A percentile compares a stretch with the other conserved stretches of the same genome.
These are phyloP conservation scores for Penaeus monodon DNA, from an alignment of 2,888 invertebrate genomes.

Conservation along the genomic window DNA sequence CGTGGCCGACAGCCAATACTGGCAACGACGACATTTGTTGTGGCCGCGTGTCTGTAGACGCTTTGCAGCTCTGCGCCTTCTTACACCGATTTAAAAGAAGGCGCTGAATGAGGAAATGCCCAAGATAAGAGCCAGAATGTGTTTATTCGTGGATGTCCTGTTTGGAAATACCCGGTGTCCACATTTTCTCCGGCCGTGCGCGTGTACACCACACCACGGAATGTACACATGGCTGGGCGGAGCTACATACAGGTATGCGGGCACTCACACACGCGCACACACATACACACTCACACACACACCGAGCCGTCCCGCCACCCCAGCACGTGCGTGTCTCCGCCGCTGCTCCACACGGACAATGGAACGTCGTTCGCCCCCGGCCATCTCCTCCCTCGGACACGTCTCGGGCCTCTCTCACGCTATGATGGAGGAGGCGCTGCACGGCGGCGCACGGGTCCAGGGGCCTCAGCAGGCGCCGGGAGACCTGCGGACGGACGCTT, in stretches of 20 bases:
- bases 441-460: too few species aligned
- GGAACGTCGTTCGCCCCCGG: constrained; percentile 4
- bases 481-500: too few species aligned
- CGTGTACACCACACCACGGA: constrained; percentile 6
- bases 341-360: not conserved
- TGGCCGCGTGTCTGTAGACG: constrained; percentile 1
- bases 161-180: not conserved
- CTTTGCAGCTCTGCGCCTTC: not conserved
- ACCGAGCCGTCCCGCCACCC: not conserved
- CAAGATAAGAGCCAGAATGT: constrained; percentile 23
- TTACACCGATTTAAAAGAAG: too few species aligned
- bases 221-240: constrained; percentile 12
- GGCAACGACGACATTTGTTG: too few species aligned
- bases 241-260: constrained; percentile 12
- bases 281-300: constrained; percentile 28
- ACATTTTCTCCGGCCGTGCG: constrained; percentile 4
- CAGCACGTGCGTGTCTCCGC: constrained; percentile 10
- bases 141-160: constrained; percentile 24
- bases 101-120: not conserved
- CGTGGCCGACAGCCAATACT: too few species aligned
- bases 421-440: too few species aligned
- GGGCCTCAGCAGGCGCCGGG: too few species aligned
- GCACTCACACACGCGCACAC: constrained; percentile 7
- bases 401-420: too few species aligned
- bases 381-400: not conserved